Evolutionary conservation across 2,888 invertebrate genomes (phyloP).

Genomic region (Trisateles emortualis): DNA sequence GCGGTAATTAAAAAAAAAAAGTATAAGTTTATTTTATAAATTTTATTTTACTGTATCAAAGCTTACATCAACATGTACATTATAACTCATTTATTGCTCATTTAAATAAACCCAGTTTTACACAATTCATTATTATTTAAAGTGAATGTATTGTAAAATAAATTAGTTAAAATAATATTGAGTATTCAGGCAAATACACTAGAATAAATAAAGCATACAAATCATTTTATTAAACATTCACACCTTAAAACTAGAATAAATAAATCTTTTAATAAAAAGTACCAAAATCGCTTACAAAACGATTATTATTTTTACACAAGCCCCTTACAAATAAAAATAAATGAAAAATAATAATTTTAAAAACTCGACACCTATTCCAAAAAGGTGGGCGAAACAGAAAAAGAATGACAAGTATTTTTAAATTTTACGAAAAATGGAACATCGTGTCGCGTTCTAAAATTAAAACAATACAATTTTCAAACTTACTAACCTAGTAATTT

Average conservation of each 20-base stretch:
- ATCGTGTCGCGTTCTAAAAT: constrained; percentile 32
- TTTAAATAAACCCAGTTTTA: constrained; percentile 2
- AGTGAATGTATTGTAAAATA: constrained; percentile 10
- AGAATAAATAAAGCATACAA: constrained; percentile 27
- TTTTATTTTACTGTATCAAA: background rate
- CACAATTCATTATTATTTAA: constrained; percentile 29
- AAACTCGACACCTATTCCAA: constrained; percentile 32
- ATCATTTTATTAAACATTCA: constrained; percentile 27
- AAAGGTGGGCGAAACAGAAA: constrained; percentile 26
- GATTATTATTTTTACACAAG: constrained; percentile 43
- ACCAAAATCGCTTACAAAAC: constrained; percentile 56
- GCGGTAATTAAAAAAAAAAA: background rate
- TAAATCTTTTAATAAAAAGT: constrained; percentile 73
- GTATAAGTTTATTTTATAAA: background rate
- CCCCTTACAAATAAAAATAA: constrained; percentile 11
- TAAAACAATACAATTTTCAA: constrained; percentile 1
- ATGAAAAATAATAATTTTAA: constrained; percentile 8
- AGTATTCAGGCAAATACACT: constrained; percentile 63
- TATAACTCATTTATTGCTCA: background rate
- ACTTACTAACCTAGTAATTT: background rate
- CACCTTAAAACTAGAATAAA: constrained; percentile 54
- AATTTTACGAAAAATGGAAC: constrained; percentile 20
- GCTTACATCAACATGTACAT: background rate
- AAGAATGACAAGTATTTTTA: constrained; percentile 3
- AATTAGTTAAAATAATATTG: constrained; percentile 37